phyloP scores from a whole-genome alignment of 2,888 invertebrate genomes.

The Gonocerus acuteangulatus region DNA sequence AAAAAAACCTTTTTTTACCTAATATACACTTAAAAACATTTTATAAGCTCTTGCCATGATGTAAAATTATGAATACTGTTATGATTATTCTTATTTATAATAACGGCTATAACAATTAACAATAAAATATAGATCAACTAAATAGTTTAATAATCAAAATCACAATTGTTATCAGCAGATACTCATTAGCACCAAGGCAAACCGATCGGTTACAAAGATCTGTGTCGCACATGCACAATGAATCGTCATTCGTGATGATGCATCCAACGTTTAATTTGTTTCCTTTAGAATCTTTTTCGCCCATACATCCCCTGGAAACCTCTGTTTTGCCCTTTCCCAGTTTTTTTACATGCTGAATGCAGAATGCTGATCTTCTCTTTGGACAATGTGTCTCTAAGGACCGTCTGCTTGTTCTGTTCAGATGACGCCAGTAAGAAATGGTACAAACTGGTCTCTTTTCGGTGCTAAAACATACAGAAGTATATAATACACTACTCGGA shows the following conservation, averaged over 20 bases:
- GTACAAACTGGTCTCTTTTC: constrained; percentile 5
- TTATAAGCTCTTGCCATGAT: too few relatives aligned
- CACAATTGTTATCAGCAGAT: too few relatives aligned
- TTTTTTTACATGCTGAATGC: not conserved
- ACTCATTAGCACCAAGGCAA: too few relatives aligned
- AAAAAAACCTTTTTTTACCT: too few relatives aligned
- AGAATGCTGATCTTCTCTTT: constrained; percentile 22
- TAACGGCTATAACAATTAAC: too few relatives aligned
- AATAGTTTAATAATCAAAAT: too few relatives aligned
- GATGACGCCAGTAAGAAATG: constrained; percentile 12
- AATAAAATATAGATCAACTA: too few relatives aligned
- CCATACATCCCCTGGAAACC: constrained; percentile 20
- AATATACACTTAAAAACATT: too few relatives aligned
- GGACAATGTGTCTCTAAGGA: constrained; percentile 28
- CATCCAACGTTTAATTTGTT: constrained; percentile 12
- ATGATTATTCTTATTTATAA: too few relatives aligned
- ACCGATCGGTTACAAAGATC: constrained; percentile 21
- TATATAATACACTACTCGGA: too few relatives aligned
- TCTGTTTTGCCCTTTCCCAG: not conserved
- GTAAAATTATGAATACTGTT: too few relatives aligned
- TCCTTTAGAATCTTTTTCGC: constrained; percentile 4
- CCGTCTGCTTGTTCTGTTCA: constrained; percentile 15
- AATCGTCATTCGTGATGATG: not conserved
- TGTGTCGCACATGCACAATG: constrained; percentile 23
- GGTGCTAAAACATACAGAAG: not conserved